Evolutionary conservation across 1,140 invertebrate genomes (phyloP).

Genomic region (Fopius arisanus): DNA sequence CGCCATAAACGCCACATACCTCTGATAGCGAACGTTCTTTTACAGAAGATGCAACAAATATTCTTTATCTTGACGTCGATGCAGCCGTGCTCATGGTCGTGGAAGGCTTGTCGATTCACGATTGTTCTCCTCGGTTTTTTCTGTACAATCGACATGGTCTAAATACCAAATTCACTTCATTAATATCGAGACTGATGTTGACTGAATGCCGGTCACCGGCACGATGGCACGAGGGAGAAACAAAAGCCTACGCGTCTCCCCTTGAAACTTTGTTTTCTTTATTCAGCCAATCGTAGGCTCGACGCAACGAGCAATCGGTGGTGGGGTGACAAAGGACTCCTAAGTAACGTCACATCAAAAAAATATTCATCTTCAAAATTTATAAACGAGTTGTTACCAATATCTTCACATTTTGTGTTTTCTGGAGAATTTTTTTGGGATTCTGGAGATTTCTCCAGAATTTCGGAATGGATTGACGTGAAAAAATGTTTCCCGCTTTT

Average conservation of each 20-base stretch:
- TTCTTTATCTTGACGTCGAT: background rate
- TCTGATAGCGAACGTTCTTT: conserved; percentile 36
- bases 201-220: background rate
- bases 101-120: background rate
- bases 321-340: background rate
- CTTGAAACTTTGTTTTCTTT: conserved; percentile 6
- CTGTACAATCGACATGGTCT: background rate
- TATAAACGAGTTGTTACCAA: too few species aligned
- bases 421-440: too few species aligned
- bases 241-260: background rate
- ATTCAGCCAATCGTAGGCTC: background rate
- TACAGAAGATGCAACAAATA: background rate
- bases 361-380: too few species aligned
- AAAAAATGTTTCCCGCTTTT: too few species aligned
- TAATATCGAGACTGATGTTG: background rate
- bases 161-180: background rate
- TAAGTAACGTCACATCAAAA: too few species aligned
- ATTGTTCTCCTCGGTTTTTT: background rate
- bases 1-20: conserved; percentile 33
- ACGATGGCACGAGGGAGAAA: background rate
- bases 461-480: too few species aligned
- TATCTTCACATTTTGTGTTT: too few species aligned
- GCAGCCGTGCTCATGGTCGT: background rate
- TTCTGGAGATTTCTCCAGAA: too few species aligned
- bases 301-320: background rate